Evolutionary conservation across 2,888 invertebrate genomes (phyloP).

Genomic region (Cephus rjabovi): DNA sequence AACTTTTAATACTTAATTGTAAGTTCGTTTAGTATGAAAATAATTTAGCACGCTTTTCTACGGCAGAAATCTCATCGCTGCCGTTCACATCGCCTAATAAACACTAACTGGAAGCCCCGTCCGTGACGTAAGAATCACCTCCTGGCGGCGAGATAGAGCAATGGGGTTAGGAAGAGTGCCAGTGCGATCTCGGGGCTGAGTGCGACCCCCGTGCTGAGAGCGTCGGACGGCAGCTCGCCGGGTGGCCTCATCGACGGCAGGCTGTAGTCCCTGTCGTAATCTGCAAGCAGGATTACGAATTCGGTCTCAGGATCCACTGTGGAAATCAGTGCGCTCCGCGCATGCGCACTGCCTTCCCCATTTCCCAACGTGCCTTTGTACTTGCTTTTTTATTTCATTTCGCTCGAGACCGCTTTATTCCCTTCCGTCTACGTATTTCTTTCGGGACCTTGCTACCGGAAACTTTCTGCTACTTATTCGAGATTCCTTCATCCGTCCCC

Average conservation of each 20-base stretch:
- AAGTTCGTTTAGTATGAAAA: conserved; percentile 60
- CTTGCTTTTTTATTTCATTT: conserved; percentile 24
- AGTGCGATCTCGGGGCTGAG: conserved; percentile 39
- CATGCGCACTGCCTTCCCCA: background rate
- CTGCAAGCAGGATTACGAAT: conserved; percentile 46
- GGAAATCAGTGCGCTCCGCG: conserved; percentile 27
- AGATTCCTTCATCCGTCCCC: conserved; percentile 14
- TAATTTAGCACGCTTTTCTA: conserved; percentile 51
- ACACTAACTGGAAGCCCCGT: conserved; percentile 61
- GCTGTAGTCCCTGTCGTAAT: conserved; percentile 54
- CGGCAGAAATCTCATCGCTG: conserved; percentile 25
- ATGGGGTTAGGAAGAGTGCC: conserved; percentile 46
- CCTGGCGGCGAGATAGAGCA: conserved; percentile 48
- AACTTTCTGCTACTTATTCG: conserved; percentile 5
- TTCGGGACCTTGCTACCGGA: background rate
- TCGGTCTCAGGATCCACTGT: conserved; percentile 28
- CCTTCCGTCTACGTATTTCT: conserved; percentile 10
- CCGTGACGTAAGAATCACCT: conserved; percentile 57
- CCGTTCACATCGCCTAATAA: conserved; percentile 37
- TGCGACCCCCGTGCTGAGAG: conserved; percentile 37
- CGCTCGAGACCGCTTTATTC: conserved; percentile 24
- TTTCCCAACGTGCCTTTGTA: conserved; percentile 1
- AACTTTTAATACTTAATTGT: conserved; percentile 30
- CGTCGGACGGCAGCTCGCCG: conserved; percentile 42
- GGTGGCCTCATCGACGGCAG: conserved; percentile 54